Conservation (phyloP, 2,888 invertebrate genomes). For the Orthosia cruda region DNA sequence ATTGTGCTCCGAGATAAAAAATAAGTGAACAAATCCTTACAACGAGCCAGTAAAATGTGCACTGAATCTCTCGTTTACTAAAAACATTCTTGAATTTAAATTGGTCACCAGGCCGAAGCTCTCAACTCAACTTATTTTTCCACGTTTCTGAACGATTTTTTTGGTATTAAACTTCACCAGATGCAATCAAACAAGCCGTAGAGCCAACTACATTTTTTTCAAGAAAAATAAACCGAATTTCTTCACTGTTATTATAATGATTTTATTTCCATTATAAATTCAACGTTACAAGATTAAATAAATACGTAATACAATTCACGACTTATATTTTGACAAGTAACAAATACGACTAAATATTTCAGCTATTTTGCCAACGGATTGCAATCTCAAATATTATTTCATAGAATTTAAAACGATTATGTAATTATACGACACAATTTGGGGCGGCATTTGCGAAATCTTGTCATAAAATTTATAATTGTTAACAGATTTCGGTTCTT, state of each 20-base stretch:
- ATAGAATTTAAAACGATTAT: conserved; percentile 47
- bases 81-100: conserved; percentile 72
- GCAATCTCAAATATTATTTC: conserved; percentile 45
- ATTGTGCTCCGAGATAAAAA: conserved; percentile 51
- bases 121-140: conserved; percentile 71
- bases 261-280: conserved; percentile 19
- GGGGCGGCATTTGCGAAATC: conserved; percentile 53
- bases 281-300: conserved; percentile 16
- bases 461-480: conserved; percentile 60
- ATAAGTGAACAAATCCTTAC: conserved; percentile 42
- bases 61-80: conserved; percentile 52
- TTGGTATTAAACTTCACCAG: conserved; percentile 68
- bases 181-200: conserved; percentile 54
- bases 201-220: conserved; percentile 31
- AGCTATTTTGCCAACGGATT: conserved; percentile 40
- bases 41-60: conserved; percentile 58
- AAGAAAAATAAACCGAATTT: conserved; percentile 25
- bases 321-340: conserved; percentile 34
- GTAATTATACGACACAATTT: conserved; percentile 49
- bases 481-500: conserved; percentile 56
- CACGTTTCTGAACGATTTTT: conserved; percentile 68
- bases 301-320: conserved; percentile 6
- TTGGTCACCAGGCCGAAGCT: conserved; percentile 67
- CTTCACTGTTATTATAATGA: neutral
- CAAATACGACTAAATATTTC: conserved; percentile 54